phyloP scores from a whole-genome alignment of 2,113 vertebrate genomes.

The Polyodon spathula region DNA sequence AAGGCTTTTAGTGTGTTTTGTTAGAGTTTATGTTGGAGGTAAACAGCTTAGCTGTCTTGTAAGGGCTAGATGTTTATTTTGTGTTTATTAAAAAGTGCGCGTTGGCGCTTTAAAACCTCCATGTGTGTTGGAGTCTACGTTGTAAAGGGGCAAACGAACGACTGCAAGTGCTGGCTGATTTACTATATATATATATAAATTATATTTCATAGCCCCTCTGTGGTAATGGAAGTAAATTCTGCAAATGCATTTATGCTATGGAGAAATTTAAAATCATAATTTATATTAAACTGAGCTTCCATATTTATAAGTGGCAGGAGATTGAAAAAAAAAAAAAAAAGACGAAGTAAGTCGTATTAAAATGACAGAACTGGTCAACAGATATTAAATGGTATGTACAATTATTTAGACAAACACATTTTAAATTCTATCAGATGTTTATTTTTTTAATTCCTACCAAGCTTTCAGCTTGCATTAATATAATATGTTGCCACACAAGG shows the following conservation, averaged over 20 bases:
- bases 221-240: slow-evolving; percentile 1
- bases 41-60: too few relatives aligned
- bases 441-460: slow-evolving; percentile 54
- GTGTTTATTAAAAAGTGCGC: too few relatives aligned
- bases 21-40: too few relatives aligned
- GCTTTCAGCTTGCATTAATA: slow-evolving; percentile 49
- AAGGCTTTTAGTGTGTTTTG: too few relatives aligned
- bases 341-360: slow-evolving; percentile 64
- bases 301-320: slow-evolving; percentile 31
- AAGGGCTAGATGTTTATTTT: too few relatives aligned
- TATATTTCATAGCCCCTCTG: not conserved
- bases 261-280: slow-evolving; percentile 29
- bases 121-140: too few relatives aligned
- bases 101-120: too few relatives aligned
- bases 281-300: slow-evolving; percentile 35
- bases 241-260: not conserved
- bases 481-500: slow-evolving; percentile 72
- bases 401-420: slow-evolving; percentile 61
- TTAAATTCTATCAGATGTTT: slow-evolving; percentile 52
- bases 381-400: slow-evolving; percentile 65
- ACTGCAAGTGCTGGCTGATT: too few relatives aligned
- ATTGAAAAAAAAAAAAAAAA: slow-evolving; percentile 51
- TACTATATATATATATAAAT: too few relatives aligned
- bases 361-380: slow-evolving; percentile 65
- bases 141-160: too few relatives aligned